Base-by-base conservation (phyloP, 2,113 vertebrate species). In the Cepphus grylle region DNA sequence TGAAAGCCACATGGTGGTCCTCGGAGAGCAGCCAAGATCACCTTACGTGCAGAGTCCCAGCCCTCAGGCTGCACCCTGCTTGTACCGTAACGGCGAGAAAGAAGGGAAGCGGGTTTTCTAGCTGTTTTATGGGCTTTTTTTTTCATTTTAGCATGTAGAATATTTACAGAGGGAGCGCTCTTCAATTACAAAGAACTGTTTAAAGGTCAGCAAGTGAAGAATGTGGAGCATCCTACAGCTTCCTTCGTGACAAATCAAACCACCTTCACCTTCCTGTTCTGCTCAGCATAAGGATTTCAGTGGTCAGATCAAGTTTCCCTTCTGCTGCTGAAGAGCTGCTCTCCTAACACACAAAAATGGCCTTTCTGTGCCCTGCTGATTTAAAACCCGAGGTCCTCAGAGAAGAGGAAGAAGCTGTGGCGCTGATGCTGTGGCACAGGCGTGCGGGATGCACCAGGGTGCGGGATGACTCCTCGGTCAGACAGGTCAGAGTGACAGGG, bases 391-490 rank as follows among this genome's bases (percentile, higher is more conserved):
- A 0, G 3, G 12, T 43, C 14, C 42, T 72, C 49, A 69, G 61
- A 29, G 50, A 42, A 70, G 38, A 83, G 49, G 42, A 73, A n/a
- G 5, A 22, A 29, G 26, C 22, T 42, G 32, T 11, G 12, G 22
- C 47, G 52, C 15, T 38, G 40, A 30, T 2, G 26, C 12, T 15
- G 52, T 5, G 61, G 71, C n/a, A 40, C 15, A 36, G n/a, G 30
- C 61, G 22, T 0, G 0, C 0, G 1, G 15, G 58, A 45, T 32
- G 42, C 36, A 10, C 26, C 21, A 52, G 0, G 34, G 32, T n/a
- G 34, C 13, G 34, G 56, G 34, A 34, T 14, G 0, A 72, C 9
- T 16, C 12, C 49, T 53, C 4, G 0, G 5, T 15, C 30, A 14
- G 42, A 12, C n/a, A 23, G 50, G 16, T 27, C 42, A 4, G 27